phyloP scores from a whole-genome alignment of 1,140 invertebrate species.

The Brachionus calyciflorus region DNA sequence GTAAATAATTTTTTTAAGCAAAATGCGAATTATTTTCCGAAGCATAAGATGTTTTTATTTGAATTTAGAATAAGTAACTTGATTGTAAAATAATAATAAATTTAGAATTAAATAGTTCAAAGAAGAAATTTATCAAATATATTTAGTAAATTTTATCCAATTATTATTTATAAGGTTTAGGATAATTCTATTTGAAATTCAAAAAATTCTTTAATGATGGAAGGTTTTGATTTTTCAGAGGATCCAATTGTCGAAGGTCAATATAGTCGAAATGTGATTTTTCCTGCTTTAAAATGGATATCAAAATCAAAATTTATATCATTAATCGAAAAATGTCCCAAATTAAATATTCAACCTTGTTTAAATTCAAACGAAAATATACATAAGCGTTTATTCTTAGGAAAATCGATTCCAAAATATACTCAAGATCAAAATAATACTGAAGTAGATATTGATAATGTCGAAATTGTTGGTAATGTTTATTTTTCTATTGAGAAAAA shows the following conservation, averaged over 20 bases:
- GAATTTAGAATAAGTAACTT: too few species aligned
- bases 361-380: neutral
- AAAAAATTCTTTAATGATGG: conserved; percentile 25
- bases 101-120: neutral
- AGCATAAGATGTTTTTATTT: too few species aligned
- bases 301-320: neutral
- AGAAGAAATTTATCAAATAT: neutral
- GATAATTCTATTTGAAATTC: too few species aligned
- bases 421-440: neutral
- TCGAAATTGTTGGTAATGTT: conserved; percentile 17
- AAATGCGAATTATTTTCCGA: too few species aligned
- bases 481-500: conserved; percentile 1
- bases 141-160: too few species aligned
- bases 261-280: neutral
- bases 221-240: conserved; percentile 35
- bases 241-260: neutral
- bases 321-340: neutral
- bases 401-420: conserved; percentile 20
- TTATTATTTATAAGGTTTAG: too few species aligned
- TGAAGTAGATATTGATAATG: neutral
- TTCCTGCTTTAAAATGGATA: conserved; percentile 3
- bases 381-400: neutral
- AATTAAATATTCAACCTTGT: conserved; percentile 29
- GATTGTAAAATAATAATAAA: neutral
- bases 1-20: too few species aligned